phyloP scores from a whole-genome alignment of 2,888 invertebrate species.

The Bellardia bayeri region DNA sequence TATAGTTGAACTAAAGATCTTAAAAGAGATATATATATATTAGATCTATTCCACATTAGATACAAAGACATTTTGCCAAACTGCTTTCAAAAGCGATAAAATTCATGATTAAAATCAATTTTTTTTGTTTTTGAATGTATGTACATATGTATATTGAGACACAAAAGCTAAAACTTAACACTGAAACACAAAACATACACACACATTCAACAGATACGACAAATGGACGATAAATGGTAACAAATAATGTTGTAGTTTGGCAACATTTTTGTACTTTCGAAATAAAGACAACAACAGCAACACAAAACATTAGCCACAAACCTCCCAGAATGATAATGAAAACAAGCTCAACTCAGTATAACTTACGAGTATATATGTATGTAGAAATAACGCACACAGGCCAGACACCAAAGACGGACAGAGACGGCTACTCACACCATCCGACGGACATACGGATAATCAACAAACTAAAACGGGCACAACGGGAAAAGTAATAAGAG shows the following conservation, averaged over 20 bases:
- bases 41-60: neutral
- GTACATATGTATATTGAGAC: conserved; percentile 2
- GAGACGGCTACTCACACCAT: neutral
- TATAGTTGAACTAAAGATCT: no score
- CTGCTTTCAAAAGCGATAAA: conserved; percentile 23
- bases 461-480: conserved; percentile 41
- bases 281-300: conserved; percentile 45
- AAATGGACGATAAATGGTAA: conserved; percentile 57
- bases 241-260: conserved; percentile 69
- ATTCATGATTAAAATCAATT: conserved; percentile 6
- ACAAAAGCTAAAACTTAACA: conserved; percentile 29
- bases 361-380: neutral
- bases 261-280: conserved; percentile 69
- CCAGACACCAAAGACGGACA: conserved; percentile 32
- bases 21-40: neutral
- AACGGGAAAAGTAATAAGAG: conserved; percentile 57
- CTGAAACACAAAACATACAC: neutral
- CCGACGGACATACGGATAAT: conserved; percentile 27
- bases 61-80: neutral
- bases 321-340: conserved; percentile 67
- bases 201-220: conserved; percentile 16
- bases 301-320: conserved; percentile 43
- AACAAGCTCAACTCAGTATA: conserved; percentile 51
- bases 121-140: neutral
- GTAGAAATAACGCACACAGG: conserved; percentile 7